Base-by-base conservation (phyloP, 2,888 invertebrate species). In the Zygothrica quintamaculata region DNA sequence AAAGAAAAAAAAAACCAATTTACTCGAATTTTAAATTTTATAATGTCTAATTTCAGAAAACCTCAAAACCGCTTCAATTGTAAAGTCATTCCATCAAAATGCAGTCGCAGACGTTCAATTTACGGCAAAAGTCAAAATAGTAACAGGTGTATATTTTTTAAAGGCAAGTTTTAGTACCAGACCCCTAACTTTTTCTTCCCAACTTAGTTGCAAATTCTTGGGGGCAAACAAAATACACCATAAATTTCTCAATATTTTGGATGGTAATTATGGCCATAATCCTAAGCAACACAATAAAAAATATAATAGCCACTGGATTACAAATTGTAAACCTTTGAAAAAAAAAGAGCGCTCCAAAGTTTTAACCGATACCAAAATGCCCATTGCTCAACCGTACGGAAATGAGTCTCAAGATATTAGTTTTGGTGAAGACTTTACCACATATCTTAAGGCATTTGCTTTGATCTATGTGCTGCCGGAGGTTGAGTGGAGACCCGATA, bases 391-490 rank as follows among this genome's bases (percentile, higher is more conserved):
- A n/a, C n/a, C n/a, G n/a, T n/a, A n/a, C 5, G 33, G 22, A 12
- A 47, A 13, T 25, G 25, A 16, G 5, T 12, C 0, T 29, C 61
- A 60, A 3, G n/a, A 40, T 0, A 48, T 74, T 2, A 34, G 64
- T n/a, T n/a, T 53, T 4, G 50, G 68, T 0, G 74, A 80, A 18
- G 81, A 86, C 1, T 89, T 74, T 40, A 80, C 86, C 1, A 85
- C 74, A 0, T 85, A 78, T 57, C 57, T 90, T 0, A 77, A 88
- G 39, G 90, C 89, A 0, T 90, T 89, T 55, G 89, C 88, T 0
- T 76, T 89, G 46, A 73, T 88, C 13, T 88, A 88, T 56, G 74
- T 90, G 3, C 78, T 88, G 26, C 88, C 89, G 0, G 89, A 89
- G 51, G 75, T 61, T 11, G 84, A 88, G 7, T 91, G 90, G 91